phyloP scores from a whole-genome alignment of 2,113 vertebrate species.

The Pterophyllum scalare region DNA sequence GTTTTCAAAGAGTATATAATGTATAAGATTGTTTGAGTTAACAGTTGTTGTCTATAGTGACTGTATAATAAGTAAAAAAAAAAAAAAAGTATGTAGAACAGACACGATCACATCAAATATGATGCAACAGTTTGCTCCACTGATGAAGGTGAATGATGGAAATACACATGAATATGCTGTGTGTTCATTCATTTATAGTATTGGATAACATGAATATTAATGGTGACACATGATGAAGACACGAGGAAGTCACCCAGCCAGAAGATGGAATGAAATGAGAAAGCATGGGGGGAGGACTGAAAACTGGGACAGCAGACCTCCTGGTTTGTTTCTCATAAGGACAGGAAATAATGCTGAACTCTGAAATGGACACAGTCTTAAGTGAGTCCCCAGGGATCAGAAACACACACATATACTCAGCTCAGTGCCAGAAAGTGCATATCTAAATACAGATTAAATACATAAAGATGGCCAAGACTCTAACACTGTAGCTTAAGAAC shows the following conservation, averaged over 20 bases:
- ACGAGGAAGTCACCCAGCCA: not conserved
- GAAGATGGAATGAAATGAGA: not conserved
- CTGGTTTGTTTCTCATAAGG: slow-evolving; percentile 15
- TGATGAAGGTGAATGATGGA: not conserved
- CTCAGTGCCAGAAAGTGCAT: not conserved
- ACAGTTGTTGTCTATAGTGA: not conserved
- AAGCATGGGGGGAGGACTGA: not conserved
- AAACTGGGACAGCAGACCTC: not conserved
- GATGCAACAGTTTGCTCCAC: not conserved
- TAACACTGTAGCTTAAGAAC: not conserved
- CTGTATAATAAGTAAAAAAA: not conserved
- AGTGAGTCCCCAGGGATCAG: not conserved
- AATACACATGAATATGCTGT: not conserved
- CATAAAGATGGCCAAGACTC: not conserved
- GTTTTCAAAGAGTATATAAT: not conserved
- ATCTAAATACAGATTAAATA: not conserved
- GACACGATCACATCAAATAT: rapidly evolving
- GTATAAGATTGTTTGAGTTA: not conserved
- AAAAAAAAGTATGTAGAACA: not conserved
- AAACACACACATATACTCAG: not conserved
- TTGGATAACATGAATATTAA: not conserved
- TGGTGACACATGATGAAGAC: too few relatives aligned
- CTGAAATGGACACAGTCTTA: not conserved
- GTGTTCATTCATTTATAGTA: not conserved
- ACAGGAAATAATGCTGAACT: not conserved